A percentile compares a stretch with the other conserved stretches of the same genome.
phyloP scores from a whole-genome alignment of 2,888 invertebrate species.

The Tetrapedia diversipes region DNA sequence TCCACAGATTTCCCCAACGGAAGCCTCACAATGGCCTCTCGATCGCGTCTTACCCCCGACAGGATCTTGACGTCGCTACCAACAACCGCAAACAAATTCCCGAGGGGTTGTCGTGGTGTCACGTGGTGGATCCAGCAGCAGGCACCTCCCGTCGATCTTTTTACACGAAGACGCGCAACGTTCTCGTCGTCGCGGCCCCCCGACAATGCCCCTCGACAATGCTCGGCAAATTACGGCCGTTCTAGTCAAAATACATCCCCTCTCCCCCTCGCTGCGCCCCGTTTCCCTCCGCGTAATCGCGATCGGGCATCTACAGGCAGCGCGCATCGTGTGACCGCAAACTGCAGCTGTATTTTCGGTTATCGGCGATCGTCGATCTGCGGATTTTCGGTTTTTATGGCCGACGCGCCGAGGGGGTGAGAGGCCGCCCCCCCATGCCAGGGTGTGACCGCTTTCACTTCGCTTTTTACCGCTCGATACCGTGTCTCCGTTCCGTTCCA shows the following conservation, averaged over 20 bases:
- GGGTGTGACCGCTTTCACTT: constrained; percentile 47
- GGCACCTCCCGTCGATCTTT: constrained; percentile 46
- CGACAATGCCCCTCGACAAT: constrained; percentile 76
- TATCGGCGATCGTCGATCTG: constrained; percentile 81
- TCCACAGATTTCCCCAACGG: neutral
- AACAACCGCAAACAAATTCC: constrained; percentile 75
- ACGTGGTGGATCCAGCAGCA: constrained; percentile 2
- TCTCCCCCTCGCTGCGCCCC: neutral
- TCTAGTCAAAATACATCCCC: constrained; percentile 79
- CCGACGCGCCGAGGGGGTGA: constrained; percentile 37
- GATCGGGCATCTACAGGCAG: constrained; percentile 70
- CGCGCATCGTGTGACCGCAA: constrained; percentile 78
- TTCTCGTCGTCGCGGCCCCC: constrained; percentile 52
- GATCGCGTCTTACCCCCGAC: constrained; percentile 20
- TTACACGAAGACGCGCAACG: constrained; percentile 44
- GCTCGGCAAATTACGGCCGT: constrained; percentile 79
- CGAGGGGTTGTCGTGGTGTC: constrained; percentile 6
- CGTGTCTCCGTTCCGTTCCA: neutral
- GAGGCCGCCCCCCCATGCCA: constrained; percentile 13
- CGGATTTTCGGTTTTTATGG: constrained; percentile 77
- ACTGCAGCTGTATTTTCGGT: constrained; percentile 82
- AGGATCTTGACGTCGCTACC: constrained; percentile 43
- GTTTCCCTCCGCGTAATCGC: constrained; percentile 60
- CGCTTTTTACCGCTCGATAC: constrained; percentile 55
- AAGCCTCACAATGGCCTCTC: constrained; percentile 44